Evolutionary conservation across 2,797 vertebrate genomes (phyloP).

Genomic region (Siniperca scherzeri): DNA sequence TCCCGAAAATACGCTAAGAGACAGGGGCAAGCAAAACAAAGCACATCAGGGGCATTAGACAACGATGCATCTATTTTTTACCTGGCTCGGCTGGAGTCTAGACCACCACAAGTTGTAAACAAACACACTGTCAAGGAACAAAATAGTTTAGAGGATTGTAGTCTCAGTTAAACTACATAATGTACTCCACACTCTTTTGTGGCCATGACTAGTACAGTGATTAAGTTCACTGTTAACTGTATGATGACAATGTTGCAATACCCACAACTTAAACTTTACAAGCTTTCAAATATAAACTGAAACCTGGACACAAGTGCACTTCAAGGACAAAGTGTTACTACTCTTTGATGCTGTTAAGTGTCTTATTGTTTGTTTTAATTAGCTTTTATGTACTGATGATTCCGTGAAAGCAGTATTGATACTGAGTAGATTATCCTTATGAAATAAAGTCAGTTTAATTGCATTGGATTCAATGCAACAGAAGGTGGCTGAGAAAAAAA

Average conservation of each 20-base stretch:
- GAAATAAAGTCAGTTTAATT: not conserved
- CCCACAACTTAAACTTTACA: not conserved
- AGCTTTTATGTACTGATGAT: not conserved
- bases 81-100: conserved; percentile 52
- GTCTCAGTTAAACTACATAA: not conserved
- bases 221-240: not conserved
- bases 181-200: conserved; percentile 3
- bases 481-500: not conserved
- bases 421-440: not conserved
- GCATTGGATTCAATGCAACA: no score
- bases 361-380: not conserved
- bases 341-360: not conserved
- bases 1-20: conserved; percentile 83
- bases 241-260: not conserved
- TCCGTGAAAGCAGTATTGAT: not conserved
- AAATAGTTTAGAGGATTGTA: conserved; percentile 4
- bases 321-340: not conserved
- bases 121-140: conserved; percentile 59
- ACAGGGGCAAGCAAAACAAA: conserved; percentile 84
- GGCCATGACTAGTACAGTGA: not conserved
- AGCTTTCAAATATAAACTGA: conserved; percentile 10
- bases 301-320: not conserved
- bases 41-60: conserved; percentile 62
- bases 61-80: conserved; percentile 55
- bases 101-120: conserved; percentile 63